These are phyloP conservation scores for Semaprochilodus insignis DNA, from an alignment of 2,797 vertebrate genomes.

Conservation along the genomic window DNA sequence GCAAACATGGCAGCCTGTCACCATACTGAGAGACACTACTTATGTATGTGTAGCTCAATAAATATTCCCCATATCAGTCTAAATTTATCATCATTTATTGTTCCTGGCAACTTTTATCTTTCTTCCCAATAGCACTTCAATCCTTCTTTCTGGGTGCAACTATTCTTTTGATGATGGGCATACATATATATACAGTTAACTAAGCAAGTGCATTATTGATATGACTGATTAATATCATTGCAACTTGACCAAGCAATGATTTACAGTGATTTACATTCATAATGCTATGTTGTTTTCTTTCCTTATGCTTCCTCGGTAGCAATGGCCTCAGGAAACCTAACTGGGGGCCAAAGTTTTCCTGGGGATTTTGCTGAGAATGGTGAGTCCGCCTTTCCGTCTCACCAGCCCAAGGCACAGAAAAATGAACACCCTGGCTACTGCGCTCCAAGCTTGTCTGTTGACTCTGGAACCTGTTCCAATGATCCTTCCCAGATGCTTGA, in stretches of 20 bases:
- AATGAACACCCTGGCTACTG: conserved; percentile 18
- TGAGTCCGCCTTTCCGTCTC: neutral
- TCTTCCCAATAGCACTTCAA: no score
- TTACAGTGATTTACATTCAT: neutral
- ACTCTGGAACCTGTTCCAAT: conserved; percentile 54
- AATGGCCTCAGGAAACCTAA: conserved; percentile 48
- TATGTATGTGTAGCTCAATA: no score
- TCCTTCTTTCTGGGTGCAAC: no score
- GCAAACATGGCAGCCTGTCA: no score
- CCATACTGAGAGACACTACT: no score
- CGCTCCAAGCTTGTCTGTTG: conserved; percentile 43
- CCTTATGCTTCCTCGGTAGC: conserved; percentile 15
- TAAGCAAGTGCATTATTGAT: neutral
- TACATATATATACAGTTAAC: no score
- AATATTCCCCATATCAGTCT: no score
- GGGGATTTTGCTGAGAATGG: conserved; percentile 37
- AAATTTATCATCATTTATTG: no score
- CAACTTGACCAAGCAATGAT: neutral
- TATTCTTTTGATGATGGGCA: no score
- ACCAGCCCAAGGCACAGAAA: neutral
- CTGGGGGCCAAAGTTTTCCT: conserved; percentile 29
- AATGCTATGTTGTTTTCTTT: neutral
- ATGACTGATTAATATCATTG: neutral
- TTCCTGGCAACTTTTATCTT: no score
- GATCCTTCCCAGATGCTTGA: conserved; percentile 62